Evolutionary conservation across 2,888 invertebrate genomes (phyloP).

Genomic region (Acheta domesticus): DNA sequence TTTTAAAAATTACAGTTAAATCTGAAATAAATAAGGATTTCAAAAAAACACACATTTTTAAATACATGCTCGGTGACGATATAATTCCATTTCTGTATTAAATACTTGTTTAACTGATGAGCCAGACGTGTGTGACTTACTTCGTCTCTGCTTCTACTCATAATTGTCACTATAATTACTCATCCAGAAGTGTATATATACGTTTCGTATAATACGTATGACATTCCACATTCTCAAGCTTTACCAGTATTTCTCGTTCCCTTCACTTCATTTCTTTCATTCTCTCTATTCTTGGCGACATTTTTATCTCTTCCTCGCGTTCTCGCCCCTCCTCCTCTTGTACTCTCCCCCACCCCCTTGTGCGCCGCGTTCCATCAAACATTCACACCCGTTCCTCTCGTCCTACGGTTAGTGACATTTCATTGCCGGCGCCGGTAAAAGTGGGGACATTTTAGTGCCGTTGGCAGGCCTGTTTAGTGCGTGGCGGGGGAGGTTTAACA

Average conservation of each 20-base stretch:
- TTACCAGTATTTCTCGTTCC: background rate
- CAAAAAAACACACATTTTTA: too few species aligned
- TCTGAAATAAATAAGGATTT: too few species aligned
- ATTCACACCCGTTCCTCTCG: constrained; percentile 3
- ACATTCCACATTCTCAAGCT: too few species aligned
- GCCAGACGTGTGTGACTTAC: too few species aligned
- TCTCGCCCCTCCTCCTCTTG: background rate
- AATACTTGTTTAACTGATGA: too few species aligned
- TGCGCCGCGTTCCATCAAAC: background rate
- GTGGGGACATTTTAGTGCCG: constrained; percentile 18
- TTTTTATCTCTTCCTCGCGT: background rate
- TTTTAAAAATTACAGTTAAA: too few species aligned
- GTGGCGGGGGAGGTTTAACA: constrained; percentile 7
- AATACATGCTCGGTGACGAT: too few species aligned
- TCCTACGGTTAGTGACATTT: constrained; percentile 9
- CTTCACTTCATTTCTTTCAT: background rate
- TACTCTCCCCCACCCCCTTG: background rate
- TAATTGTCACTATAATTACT: too few species aligned
- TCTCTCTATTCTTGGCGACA: background rate
- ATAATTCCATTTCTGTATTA: too few species aligned
- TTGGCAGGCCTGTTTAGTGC: constrained; percentile 18
- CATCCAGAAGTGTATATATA: too few species aligned
- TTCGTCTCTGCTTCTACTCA: too few species aligned
- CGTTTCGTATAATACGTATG: too few species aligned
- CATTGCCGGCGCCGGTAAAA: constrained; percentile 6